Evolutionary conservation across 2,797 vertebrate genomes (phyloP).

Genomic region (Anableps anableps): DNA sequence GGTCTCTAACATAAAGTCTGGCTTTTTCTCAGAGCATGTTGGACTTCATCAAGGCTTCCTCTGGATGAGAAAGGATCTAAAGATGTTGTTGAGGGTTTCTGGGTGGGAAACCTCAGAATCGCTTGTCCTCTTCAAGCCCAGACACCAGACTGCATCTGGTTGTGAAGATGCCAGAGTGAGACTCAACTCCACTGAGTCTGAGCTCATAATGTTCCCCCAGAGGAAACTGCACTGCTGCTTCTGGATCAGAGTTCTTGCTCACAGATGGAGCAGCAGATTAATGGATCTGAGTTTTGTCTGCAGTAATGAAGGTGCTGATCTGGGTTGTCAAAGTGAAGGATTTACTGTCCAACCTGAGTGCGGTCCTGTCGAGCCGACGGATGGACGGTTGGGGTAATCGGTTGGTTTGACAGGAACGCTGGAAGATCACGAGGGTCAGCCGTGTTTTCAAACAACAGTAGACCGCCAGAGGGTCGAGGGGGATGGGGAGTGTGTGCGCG

Average conservation of each 20-base stretch:
- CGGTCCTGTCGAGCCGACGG: conserved; percentile 8
- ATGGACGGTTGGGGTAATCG: conserved; percentile 25
- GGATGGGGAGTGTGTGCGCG: conserved; percentile 9
- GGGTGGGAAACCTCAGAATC: not conserved
- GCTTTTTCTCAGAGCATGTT: not conserved
- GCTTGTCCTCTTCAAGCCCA: not conserved
- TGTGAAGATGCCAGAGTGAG: not conserved
- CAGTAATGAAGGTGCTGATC: not conserved
- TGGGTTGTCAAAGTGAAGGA: not conserved
- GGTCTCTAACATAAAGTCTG: not conserved
- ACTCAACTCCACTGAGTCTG: not conserved
- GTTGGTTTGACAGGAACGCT: conserved; percentile 59
- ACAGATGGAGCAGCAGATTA: no score
- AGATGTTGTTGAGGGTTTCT: not conserved
- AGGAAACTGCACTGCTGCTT: no score
- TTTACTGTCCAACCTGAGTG: not conserved
- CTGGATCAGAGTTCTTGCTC: no score
- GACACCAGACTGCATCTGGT: not conserved
- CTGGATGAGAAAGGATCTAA: no score
- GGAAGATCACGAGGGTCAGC: conserved; percentile 58
- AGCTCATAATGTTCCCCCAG: not conserved
- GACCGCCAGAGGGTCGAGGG: conserved; percentile 47
- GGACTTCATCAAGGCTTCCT: not conserved
- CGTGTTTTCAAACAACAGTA: conserved; percentile 64
- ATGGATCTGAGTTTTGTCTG: no score